Percentiles rank a stretch among this genome's conserved stretches.
Conservation (phyloP, 2,113 vertebrate genomes). For the Stegastes partitus region DNA sequence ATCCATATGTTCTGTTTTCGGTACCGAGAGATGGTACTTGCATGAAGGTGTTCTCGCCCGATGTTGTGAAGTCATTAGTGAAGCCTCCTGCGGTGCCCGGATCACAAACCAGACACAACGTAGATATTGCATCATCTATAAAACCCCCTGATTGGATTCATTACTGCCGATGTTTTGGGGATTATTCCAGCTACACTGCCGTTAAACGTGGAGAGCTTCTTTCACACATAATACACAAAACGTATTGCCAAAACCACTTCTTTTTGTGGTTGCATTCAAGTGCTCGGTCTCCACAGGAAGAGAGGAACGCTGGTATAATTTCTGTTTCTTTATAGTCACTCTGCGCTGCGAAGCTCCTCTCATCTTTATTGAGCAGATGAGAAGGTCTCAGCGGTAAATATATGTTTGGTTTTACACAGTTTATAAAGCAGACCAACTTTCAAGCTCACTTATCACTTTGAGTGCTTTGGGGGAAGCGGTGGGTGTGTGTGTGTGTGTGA, state of each 20-base stretch:
- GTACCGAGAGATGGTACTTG: not conserved
- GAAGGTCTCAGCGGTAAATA: conserved; percentile 61
- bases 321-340: conserved; percentile 43
- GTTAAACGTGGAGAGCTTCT: not conserved
- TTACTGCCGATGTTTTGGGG: not conserved
- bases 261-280: conserved; percentile 35
- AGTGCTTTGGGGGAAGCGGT: conserved; percentile 30
- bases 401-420: conserved; percentile 50
- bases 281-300: conserved; percentile 29
- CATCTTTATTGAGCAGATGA: conserved; percentile 59
- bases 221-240: conserved; percentile 16
- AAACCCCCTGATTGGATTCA: not conserved
- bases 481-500: conserved; percentile 20
- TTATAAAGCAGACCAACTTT: conserved; percentile 49
- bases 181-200: not conserved
- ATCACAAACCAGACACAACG: not conserved
- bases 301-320: conserved; percentile 34
- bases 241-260: not conserved
- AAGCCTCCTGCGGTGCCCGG: not conserved
- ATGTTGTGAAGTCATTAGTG: not conserved
- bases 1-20: not conserved
- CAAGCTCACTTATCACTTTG: conserved; percentile 50
- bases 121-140: not conserved
- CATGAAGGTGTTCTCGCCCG: too few relatives aligned
- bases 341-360: conserved; percentile 40